phyloP scores from a whole-genome alignment of 2,113 vertebrate genomes.

The Chiloscyllium plagiosum region DNA sequence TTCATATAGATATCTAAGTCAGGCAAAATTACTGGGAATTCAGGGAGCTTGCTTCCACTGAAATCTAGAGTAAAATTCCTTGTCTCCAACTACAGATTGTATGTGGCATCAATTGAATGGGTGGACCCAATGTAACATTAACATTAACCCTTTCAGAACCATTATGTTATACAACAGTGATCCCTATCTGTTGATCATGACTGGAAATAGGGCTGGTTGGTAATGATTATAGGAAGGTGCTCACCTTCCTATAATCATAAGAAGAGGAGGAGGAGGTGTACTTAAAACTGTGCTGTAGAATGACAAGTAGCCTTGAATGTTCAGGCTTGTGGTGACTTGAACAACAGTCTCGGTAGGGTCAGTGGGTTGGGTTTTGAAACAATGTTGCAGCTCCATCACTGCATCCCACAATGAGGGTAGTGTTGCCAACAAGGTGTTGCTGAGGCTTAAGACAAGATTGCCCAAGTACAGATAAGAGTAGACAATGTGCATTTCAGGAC shows the following conservation, averaged over 20 bases:
- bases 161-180: not conserved
- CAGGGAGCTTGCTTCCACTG: too few species aligned
- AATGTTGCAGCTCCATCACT: not conserved
- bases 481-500: not conserved
- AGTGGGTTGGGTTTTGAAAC: not conserved
- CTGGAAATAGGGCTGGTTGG: not conserved
- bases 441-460: not conserved
- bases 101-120: too few species aligned
- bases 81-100: too few species aligned
- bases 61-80: too few species aligned
- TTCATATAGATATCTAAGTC: too few species aligned
- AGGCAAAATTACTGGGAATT: too few species aligned
- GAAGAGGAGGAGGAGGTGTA: not conserved
- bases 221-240: not conserved
- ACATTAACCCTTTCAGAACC: too few species aligned
- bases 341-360: too few species aligned
- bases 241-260: not conserved
- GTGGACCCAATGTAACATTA: too few species aligned
- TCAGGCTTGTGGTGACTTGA: not conserved
- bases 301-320: not conserved
- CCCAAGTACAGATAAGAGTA: not conserved
- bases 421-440: not conserved
- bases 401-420: not conserved
- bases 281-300: not conserved
- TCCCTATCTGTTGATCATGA: not conserved